phyloP scores from a whole-genome alignment of 2,113 vertebrate species.

The Tretioscincus oriximinensis region DNA sequence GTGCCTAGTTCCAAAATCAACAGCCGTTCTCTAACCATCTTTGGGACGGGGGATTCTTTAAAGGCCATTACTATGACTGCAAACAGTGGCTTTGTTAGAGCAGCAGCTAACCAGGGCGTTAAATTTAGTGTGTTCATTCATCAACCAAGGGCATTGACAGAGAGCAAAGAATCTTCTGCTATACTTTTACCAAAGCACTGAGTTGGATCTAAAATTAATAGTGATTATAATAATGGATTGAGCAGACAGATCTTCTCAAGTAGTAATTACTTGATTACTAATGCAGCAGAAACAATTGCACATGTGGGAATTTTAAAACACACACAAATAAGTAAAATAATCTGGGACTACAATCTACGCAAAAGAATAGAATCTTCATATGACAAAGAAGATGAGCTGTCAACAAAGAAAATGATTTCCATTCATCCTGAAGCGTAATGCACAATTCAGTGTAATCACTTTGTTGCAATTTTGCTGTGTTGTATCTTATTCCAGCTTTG shows the following conservation, averaged over 20 bases:
- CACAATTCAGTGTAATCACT: not conserved
- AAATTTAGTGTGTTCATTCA: constrained; percentile 95
- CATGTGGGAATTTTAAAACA: not conserved
- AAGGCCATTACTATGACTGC: constrained; percentile 94
- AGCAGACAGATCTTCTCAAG: constrained; percentile 2
- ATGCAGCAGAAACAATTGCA: not conserved
- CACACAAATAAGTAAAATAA: not conserved
- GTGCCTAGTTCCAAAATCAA: constrained; percentile 89
- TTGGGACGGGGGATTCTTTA: constrained; percentile 90
- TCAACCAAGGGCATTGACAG: constrained; percentile 90
- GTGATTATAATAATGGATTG: constrained; percentile 28
- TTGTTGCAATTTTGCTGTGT: not conserved
- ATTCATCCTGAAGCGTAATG: not conserved
- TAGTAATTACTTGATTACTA: not conserved
- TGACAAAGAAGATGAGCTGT: not conserved
- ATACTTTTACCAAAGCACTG: constrained; percentile 74
- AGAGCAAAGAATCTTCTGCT: constrained; percentile 91
- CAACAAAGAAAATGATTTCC: not conserved
- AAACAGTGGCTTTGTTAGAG: constrained; percentile 93
- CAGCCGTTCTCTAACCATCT: constrained; percentile 87
- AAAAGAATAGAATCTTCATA: not conserved
- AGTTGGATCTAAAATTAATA: not conserved
- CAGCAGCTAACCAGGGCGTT: constrained; percentile 92
- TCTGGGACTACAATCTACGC: not conserved
- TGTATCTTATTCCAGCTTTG: not conserved